These are phyloP conservation scores for Cygnus olor DNA, from an alignment of 2,797 vertebrate species.

Conservation along the genomic window DNA sequence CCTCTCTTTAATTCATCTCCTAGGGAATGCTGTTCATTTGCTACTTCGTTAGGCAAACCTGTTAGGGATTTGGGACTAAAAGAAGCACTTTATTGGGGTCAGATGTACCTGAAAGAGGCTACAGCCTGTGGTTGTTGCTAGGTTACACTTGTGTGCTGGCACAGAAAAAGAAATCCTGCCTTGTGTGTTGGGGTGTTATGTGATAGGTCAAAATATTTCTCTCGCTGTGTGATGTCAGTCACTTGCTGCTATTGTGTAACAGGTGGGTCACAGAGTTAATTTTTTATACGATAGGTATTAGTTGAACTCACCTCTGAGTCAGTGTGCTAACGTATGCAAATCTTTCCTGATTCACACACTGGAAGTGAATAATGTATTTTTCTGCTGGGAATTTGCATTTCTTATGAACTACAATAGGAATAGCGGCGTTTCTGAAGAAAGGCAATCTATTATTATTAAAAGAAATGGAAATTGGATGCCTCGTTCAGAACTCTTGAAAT, in stretches of 20 bases:
- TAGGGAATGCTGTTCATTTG: background rate
- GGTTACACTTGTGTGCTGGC: background rate
- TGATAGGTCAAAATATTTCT: background rate
- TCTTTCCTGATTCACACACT: background rate
- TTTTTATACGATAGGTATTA: background rate
- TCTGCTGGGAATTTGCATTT: conserved; percentile 35
- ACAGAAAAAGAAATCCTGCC: background rate
- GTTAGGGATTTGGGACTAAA: background rate
- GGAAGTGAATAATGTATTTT: conserved; percentile 25
- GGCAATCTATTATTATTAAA: conserved; percentile 36
- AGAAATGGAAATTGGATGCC: conserved; percentile 19
- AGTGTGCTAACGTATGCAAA: background rate
- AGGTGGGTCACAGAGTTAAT: background rate
- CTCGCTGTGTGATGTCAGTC: background rate
- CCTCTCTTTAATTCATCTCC: background rate
- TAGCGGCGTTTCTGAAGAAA: conserved; percentile 27
- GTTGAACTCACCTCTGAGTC: background rate
- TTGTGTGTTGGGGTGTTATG: background rate
- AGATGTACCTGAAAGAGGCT: background rate
- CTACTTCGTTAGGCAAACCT: background rate
- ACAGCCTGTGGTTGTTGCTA: background rate
- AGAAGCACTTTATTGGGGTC: background rate
- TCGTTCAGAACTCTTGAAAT: background rate
- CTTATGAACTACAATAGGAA: background rate
- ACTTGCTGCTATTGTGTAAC: background rate